phyloP scores from a whole-genome alignment of 1,140 invertebrate genomes.

The Sesamia nonagrioides region DNA sequence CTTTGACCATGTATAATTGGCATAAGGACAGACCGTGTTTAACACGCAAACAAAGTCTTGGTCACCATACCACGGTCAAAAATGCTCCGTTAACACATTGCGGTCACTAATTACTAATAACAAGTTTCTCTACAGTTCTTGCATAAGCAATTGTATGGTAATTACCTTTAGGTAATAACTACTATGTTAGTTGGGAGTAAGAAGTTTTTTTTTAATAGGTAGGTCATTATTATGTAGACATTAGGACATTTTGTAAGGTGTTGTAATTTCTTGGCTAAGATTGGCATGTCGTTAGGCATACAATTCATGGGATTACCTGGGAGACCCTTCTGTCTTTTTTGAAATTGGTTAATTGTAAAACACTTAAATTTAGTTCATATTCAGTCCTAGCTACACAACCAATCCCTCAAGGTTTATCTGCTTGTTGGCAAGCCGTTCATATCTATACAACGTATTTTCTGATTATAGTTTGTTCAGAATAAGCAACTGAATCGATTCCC shows the following conservation, averaged over 20 bases:
- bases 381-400: no score
- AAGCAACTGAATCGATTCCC: no score
- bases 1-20: neutral
- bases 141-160: slow-evolving; percentile 29
- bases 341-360: no score
- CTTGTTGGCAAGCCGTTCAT: no score
- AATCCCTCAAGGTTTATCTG: no score
- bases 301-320: no score
- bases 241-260: slow-evolving; percentile 10
- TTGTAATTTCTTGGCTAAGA: neutral
- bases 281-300: neutral
- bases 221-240: slow-evolving; percentile 30
- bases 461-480: no score
- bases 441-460: no score
- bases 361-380: no score
- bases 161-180: slow-evolving; percentile 25
- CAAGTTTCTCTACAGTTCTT: slow-evolving; percentile 1
- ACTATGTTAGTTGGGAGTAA: neutral
- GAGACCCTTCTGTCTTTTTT: no score
- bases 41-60: neutral
- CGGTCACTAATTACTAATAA: slow-evolving; percentile 14
- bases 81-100: neutral
- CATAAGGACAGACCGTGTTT: neutral
- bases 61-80: neutral
- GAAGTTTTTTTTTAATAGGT: slow-evolving; percentile 28